Conservation (phyloP, 2,113 vertebrate species). For the Apeltes quadracus region DNA sequence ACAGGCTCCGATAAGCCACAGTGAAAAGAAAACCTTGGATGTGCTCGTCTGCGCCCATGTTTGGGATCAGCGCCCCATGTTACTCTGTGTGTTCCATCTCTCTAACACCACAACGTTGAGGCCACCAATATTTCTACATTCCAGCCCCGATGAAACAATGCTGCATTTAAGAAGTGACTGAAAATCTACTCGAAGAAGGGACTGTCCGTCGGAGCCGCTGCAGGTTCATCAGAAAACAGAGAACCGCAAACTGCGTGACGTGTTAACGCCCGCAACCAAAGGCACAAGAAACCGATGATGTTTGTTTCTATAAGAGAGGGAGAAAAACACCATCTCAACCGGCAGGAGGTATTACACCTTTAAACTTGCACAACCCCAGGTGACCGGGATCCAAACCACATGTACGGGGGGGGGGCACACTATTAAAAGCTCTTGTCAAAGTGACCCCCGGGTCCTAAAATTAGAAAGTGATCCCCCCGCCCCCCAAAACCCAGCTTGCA, state of each 20-base stretch:
- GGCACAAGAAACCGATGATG: neutral
- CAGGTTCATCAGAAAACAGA: neutral
- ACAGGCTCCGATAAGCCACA: conserved; percentile 41
- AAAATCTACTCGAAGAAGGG: neutral
- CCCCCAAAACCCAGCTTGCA: neutral
- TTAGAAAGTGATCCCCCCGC: conserved; percentile 43
- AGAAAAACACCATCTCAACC: neutral
- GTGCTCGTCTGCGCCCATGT: conserved; percentile 31
- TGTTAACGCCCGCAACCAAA: neutral
- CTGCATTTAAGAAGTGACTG: neutral
- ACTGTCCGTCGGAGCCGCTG: neutral
- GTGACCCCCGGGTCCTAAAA: conserved; percentile 58
- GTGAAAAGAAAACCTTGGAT: conserved; percentile 38
- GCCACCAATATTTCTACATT: neutral
- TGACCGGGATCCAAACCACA: conserved; percentile 7
- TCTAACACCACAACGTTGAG: conserved; percentile 4
- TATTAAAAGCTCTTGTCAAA: conserved; percentile 69
- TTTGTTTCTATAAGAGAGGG: neutral
- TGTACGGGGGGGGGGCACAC: conserved; percentile 16
- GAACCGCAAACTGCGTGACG: neutral
- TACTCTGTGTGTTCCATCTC: conserved; percentile 14
- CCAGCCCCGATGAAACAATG: neutral
- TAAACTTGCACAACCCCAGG: conserved; percentile 8
- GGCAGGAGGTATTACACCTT: conserved; percentile 3
- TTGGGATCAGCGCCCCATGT: conserved; percentile 46